phyloP scores from a whole-genome alignment of 2,888 invertebrate genomes.

The Crossocerus cetratus region DNA sequence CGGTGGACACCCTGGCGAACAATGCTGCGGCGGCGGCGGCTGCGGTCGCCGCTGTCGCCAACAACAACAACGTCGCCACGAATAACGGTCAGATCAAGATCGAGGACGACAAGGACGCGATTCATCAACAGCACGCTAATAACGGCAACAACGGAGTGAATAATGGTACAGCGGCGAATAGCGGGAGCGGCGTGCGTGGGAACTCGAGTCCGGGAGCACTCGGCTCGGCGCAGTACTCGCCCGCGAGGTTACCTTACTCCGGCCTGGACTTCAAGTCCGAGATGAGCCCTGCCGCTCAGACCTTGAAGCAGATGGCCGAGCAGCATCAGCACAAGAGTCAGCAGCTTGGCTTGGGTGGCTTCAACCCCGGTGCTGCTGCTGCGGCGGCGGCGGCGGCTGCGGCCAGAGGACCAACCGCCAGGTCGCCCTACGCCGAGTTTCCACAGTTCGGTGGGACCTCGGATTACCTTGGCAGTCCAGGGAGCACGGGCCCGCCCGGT shows the following conservation, averaged over 20 bases:
- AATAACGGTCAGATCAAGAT: constrained; percentile 74
- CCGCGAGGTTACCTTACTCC: constrained; percentile 78
- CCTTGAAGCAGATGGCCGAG: constrained; percentile 97
- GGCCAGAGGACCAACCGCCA: constrained; percentile 72
- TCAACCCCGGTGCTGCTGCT: constrained; percentile 76
- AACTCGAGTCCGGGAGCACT: constrained; percentile 74
- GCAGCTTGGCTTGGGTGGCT: constrained; percentile 80
- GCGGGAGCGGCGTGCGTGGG: constrained; percentile 55
- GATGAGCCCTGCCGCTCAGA: constrained; percentile 95
- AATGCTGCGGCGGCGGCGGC: constrained; percentile 60
- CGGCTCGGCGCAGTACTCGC: constrained; percentile 79
- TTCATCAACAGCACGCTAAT: constrained; percentile 64
- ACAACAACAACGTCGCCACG: constrained; percentile 54
- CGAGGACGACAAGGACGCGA: constrained; percentile 73
- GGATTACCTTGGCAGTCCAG: constrained; percentile 78
- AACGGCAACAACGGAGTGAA: constrained; percentile 51
- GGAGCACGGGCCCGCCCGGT: constrained; percentile 64
- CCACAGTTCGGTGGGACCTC: constrained; percentile 78
- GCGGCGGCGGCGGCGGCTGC: constrained; percentile 72
- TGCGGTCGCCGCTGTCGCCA: constrained; percentile 38
- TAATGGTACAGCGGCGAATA: constrained; percentile 70
- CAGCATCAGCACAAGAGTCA: constrained; percentile 93
- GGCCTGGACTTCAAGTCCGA: constrained; percentile 80
- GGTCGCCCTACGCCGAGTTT: constrained; percentile 82
- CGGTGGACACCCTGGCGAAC: constrained; percentile 67